A percentile compares a stretch with the other conserved stretches of the same genome.
Evolutionary conservation across 2,888 invertebrate genomes (phyloP).

Genomic region (Celastrina argiolus): DNA sequence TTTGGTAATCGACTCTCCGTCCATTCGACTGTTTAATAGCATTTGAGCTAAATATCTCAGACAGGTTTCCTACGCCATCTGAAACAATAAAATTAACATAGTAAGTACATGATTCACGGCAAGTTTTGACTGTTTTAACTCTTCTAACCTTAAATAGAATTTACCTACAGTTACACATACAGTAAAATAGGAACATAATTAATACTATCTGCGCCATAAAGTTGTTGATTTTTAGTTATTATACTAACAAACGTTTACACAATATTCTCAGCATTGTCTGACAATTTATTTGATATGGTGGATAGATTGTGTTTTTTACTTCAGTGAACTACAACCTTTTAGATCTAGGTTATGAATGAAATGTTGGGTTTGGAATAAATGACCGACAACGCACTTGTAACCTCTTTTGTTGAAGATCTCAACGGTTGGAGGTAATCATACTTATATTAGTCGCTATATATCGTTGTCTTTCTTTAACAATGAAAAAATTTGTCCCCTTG

Average conservation of each 20-base stretch:
- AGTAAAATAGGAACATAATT: not conserved
- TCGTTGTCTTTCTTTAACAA: not conserved
- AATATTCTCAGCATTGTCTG: not conserved
- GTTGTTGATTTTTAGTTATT: not conserved
- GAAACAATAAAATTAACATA: conserved; percentile 48
- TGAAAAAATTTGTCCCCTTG: not conserved
- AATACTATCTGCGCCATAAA: not conserved
- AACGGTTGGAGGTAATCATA: too few relatives aligned
- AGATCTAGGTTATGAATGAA: too few relatives aligned
- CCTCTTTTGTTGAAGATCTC: too few relatives aligned
- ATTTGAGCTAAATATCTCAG: conserved; percentile 57
- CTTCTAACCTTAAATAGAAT: not conserved
- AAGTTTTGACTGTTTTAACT: not conserved
- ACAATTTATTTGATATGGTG: not conserved
- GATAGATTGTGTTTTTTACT: too few relatives aligned
- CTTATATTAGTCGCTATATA: not conserved
- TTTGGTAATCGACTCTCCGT: conserved; percentile 58
- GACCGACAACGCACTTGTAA: too few relatives aligned
- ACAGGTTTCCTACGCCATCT: conserved; percentile 68
- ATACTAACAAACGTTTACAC: not conserved
- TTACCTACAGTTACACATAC: not conserved
- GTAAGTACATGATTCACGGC: conserved; percentile 29
- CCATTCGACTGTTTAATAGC: conserved; percentile 63
- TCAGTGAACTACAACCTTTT: too few relatives aligned
- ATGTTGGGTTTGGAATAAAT: too few relatives aligned